Conservation (phyloP, 2,113 vertebrate species). For the Crocuta crocuta region DNA sequence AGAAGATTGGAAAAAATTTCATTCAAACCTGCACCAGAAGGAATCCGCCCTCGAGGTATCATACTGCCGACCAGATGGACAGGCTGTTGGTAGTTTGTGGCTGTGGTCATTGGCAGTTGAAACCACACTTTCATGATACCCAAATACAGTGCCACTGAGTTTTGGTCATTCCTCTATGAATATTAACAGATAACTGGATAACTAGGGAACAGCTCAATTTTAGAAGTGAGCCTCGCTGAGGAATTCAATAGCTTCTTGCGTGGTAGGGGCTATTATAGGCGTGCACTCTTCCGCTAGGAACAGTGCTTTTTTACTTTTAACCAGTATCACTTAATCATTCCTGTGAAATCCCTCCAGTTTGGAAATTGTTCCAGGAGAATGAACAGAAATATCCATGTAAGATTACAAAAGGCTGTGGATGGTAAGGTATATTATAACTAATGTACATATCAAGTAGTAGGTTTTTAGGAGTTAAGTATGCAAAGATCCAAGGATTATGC, state of each 20-base stretch:
- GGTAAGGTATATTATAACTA: background rate
- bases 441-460: background rate
- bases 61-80: background rate
- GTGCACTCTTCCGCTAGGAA: background rate
- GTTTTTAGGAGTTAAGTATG: background rate
- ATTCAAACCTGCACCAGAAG: conserved; percentile 93
- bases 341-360: background rate
- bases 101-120: background rate
- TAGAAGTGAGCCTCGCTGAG: background rate
- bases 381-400: background rate
- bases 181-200: no score
- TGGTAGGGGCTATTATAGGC: background rate
- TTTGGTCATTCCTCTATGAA: background rate
- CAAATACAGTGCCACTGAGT: background rate
- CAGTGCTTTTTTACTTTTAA: background rate
- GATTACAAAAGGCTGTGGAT: background rate
- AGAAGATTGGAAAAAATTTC: conserved; percentile 95
- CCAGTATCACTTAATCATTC: background rate
- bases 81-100: background rate
- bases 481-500: background rate
- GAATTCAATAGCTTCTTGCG: background rate
- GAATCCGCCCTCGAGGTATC: conserved; percentile 94
- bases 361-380: background rate
- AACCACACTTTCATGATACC: background rate
- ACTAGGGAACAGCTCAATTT: no score